These are phyloP conservation scores for Aspidiotus rigidus DNA, from an alignment of 2,888 invertebrate genomes.

Conservation along the genomic window DNA sequence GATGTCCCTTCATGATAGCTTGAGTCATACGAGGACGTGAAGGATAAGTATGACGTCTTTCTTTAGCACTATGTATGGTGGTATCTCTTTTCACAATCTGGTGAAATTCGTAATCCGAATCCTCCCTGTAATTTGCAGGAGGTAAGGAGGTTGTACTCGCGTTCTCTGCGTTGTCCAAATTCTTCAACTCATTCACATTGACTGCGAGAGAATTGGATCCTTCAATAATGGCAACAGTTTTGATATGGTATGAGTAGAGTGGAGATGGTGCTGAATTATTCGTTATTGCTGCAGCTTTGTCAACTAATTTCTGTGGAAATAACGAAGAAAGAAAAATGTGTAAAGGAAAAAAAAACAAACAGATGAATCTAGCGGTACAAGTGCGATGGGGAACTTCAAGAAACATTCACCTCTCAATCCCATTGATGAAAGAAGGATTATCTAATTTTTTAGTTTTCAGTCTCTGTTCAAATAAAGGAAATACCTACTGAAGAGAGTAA, in stretches of 20 bases:
- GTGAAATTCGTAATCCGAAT: constrained; percentile 7
- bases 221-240: constrained; percentile 28
- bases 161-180: background rate
- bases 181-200: constrained; percentile 11
- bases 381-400: too few relatives aligned
- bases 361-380: too few relatives aligned
- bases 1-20: constrained; percentile 34
- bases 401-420: too few relatives aligned
- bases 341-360: too few relatives aligned
- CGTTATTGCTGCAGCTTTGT: too few relatives aligned
- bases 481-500: too few relatives aligned
- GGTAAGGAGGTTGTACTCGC: background rate
- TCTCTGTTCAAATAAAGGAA: too few relatives aligned
- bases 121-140: background rate
- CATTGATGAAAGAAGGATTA: too few relatives aligned
- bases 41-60: constrained; percentile 8
- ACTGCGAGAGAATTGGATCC: constrained; percentile 8
- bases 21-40: constrained; percentile 33
- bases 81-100: constrained; percentile 6
- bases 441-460: too few relatives aligned
- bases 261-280: background rate
- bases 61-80: background rate
- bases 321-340: too few relatives aligned
- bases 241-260: constrained; percentile 21
- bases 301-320: too few relatives aligned